Evolutionary conservation across 2,888 invertebrate species (phyloP), one percentile per base, ranked within the genome.

Genomic region (Brenthis ino): DNA sequence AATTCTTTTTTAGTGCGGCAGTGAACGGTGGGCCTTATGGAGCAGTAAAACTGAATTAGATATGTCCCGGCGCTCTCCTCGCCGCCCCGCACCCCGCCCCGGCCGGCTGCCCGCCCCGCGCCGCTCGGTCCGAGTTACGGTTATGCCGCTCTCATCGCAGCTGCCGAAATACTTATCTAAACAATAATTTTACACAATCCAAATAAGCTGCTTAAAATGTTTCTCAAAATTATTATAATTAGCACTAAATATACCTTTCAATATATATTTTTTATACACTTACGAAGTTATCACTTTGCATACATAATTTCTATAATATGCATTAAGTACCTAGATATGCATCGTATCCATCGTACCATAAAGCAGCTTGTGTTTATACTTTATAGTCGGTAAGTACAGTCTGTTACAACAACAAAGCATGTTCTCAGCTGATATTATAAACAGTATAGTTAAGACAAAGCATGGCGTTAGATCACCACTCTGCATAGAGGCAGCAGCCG

Each of bases 1-100:
- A 75, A 75, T 75, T 72, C 72, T 75, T 76, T 77, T 77, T 77
- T 75, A 72, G 73, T 71, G 68, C 50, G 57, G 51, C 47, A 64
- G 68, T 64, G 75, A 74, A 72, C 74, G 72, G 71, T 68, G 60
- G 70, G 64, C 66, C 71, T 76, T 74, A 76, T 70, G 73, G 71
- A 72, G 74, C 72, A 68, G 71, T 77, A 73, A 76, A 76, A 75
- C 58, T 65, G 71, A 69, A 76, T 70, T 71, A 63, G 65, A 73
- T 65, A 8, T 43, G 50, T 11, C 54, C 37, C 11, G 8, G 37
- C 37, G 11, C 11, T 11, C 37, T 43, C 8, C 14, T 20, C 50
- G 33, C n/a, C 37, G 12, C 28, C 37, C 20, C 33, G 13, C 16
- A 13, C 37, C 12, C 37, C 50, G 5, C 48, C 47, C 24, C 20